Percentiles rank a stretch among this genome's conserved stretches.
Conservation (phyloP, 2,113 vertebrate genomes). For the Fulmarus glacialis region DNA sequence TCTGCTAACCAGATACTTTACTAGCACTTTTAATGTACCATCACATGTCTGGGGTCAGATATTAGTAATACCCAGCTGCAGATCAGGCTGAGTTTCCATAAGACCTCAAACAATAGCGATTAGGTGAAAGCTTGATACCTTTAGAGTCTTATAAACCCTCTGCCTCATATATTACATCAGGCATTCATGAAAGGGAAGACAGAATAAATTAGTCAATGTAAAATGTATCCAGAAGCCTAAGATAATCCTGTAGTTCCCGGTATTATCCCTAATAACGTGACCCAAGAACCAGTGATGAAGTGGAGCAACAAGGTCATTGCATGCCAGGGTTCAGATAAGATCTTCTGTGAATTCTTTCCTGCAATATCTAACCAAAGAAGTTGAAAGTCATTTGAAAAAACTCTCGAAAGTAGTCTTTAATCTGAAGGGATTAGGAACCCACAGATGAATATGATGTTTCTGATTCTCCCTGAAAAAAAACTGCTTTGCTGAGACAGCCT, state of each 20-base stretch:
- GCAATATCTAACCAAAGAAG: background rate
- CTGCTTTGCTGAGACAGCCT: background rate
- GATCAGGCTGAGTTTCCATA: background rate
- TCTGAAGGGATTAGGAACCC: background rate
- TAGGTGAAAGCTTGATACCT: constrained; percentile 30
- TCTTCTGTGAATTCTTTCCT: background rate
- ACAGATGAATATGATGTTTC: background rate
- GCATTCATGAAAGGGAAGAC: constrained; percentile 22
- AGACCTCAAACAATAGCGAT: background rate
- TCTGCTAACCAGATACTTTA: constrained; percentile 48
- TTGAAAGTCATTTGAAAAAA: constrained; percentile 4
- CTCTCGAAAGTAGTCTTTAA: background rate
- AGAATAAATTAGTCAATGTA: constrained; percentile 39
- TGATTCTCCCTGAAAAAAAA: background rate
- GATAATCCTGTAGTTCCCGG: constrained; percentile 31
- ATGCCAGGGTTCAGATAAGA: constrained; percentile 16
- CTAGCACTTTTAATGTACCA: constrained; percentile 36
- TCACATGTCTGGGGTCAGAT: constrained; percentile 38
- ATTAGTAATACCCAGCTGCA: constrained; percentile 17
- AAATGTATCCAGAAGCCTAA: background rate
- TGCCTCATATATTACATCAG: constrained; percentile 2
- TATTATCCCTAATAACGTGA: constrained; percentile 20
- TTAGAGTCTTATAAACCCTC: background rate
- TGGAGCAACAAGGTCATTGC: constrained; percentile 1
- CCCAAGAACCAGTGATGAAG: constrained; percentile 5